Evolutionary conservation across 2,797 vertebrate species (phyloP), one percentile per base, ranked within the genome.

Genomic region (Denticeps clupeoides): DNA sequence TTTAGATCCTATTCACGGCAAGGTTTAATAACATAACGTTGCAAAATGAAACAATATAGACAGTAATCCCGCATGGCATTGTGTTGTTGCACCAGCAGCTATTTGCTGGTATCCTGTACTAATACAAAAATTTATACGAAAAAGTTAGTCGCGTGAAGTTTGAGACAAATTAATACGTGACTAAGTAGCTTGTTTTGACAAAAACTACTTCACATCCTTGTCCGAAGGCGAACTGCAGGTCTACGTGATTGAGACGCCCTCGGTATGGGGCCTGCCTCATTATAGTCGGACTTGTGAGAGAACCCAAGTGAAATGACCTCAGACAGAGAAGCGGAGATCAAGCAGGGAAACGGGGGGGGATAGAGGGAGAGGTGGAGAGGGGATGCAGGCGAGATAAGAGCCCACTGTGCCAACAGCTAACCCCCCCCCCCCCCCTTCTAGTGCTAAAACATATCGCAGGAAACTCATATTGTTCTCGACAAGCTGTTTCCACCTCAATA

Each of bases 401-500:
- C 57, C 42, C 35, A 55, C 61, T 46, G 47, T 49, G 55, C 40
- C 4, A 5, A 1, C 32, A 35, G 35, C 35, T 37, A 7, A 12
- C 13, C 27, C 51, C 37, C 46, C 7, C 10, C 32, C 40, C 16
- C 28, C 26, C 2, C 11, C 42, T 47, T 49, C 47, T 55, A 68
- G 51, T 47, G 41, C 61, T 51, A 54, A 37, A 54, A 72, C 68
- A 67, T 56, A 23, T 65, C 68, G 57, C 66, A 80, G 78, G 80
- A 83, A 84, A 64, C 50, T 15, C 66, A 63, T 68, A 78, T 78
- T 81, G 77, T 82, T 81, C 60, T 56, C 53, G 64, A 75, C 71
- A 80, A 77, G 74, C 65, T 63, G 67, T 63, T 82, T 78, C 73
- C 76, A 42, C 31, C 11, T 51, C 53, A 38, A 52, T 47, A 22